Conservation (phyloP, 2,888 invertebrate species). For the Amphipoea lucens region DNA sequence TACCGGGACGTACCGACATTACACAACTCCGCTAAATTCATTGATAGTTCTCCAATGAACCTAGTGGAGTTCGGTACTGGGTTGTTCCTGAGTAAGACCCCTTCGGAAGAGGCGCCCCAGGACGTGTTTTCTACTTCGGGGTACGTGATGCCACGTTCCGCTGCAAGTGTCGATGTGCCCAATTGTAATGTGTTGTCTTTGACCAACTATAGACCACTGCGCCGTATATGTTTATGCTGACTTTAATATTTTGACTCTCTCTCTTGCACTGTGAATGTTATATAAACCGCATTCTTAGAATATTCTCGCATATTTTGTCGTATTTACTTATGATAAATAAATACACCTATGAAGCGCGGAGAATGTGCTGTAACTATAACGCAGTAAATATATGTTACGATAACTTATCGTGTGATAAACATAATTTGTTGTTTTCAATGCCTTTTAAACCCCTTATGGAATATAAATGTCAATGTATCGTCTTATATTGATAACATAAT, state of each 20-base stretch:
- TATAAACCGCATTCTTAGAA: slow-evolving; percentile 20
- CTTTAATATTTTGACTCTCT: slow-evolving; percentile 55
- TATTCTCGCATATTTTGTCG: slow-evolving; percentile 1
- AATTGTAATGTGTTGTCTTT: slow-evolving; percentile 82
- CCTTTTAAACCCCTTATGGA: slow-evolving; percentile 22
- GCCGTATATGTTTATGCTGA: slow-evolving; percentile 54
- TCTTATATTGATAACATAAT: slow-evolving; percentile 38
- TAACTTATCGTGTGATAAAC: slow-evolving; percentile 51
- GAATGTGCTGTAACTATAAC: slow-evolving; percentile 16
- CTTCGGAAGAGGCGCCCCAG: slow-evolving; percentile 96
- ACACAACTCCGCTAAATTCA: slow-evolving; percentile 76
- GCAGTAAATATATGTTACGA: slow-evolving; percentile 33
- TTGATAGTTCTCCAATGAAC: slow-evolving; percentile 96
- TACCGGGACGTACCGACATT: slow-evolving; percentile 77
- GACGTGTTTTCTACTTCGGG: slow-evolving; percentile 91
- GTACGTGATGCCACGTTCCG: slow-evolving; percentile 88
- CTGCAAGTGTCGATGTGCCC: slow-evolving; percentile 81
- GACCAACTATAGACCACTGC: slow-evolving; percentile 70
- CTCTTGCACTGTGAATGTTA: slow-evolving; percentile 8
- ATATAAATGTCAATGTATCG: slow-evolving; percentile 38
- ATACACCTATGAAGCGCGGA: background rate
- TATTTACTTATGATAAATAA: slow-evolving; percentile 21
- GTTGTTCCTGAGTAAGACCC: slow-evolving; percentile 97
- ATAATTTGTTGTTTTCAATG: slow-evolving; percentile 46
- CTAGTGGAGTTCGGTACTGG: slow-evolving; percentile 99